Percentiles rank a stretch among this genome's conserved stretches.
These are phyloP conservation scores for Ellobius talpinus DNA, from an alignment of 2,113 vertebrate genomes.

Conservation along the genomic window DNA sequence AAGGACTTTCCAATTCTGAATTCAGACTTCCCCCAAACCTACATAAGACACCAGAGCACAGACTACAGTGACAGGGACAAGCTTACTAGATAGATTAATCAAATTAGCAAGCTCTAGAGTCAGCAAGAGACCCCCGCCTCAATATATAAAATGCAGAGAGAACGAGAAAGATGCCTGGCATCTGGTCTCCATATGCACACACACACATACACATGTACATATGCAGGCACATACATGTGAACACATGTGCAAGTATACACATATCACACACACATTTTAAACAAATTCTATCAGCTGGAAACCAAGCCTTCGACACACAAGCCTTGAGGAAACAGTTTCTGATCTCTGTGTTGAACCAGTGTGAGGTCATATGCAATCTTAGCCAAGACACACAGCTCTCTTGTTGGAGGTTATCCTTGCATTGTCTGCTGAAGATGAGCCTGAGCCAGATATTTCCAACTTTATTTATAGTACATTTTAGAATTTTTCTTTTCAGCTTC, in stretches of 20 bases:
- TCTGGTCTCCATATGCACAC: neutral
- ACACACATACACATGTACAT: neutral
- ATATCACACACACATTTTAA: neutral
- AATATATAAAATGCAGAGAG: neutral
- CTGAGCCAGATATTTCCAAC: neutral
- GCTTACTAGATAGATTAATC: neutral
- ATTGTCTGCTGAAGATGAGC: neutral
- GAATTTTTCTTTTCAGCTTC: slow-evolving; percentile 46
- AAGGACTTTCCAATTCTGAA: neutral
- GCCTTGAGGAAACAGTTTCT: neutral
- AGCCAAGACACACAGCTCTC: neutral
- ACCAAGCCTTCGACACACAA: neutral
- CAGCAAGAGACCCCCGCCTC: neutral
- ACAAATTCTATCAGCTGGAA: neutral
- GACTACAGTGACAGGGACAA: too few relatives aligned
- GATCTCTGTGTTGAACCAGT: neutral
- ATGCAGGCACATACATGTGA: rapidly evolving
- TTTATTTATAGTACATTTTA: neutral
- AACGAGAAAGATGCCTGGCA: neutral
- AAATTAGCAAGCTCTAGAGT: neutral
- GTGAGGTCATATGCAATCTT: neutral
- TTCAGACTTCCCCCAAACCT: neutral
- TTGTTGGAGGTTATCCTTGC: neutral
- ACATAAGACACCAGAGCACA: neutral
- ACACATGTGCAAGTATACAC: neutral